Evolutionary conservation across 2,113 vertebrate genomes (phyloP).

Genomic region (Saccopteryx bilineata): DNA sequence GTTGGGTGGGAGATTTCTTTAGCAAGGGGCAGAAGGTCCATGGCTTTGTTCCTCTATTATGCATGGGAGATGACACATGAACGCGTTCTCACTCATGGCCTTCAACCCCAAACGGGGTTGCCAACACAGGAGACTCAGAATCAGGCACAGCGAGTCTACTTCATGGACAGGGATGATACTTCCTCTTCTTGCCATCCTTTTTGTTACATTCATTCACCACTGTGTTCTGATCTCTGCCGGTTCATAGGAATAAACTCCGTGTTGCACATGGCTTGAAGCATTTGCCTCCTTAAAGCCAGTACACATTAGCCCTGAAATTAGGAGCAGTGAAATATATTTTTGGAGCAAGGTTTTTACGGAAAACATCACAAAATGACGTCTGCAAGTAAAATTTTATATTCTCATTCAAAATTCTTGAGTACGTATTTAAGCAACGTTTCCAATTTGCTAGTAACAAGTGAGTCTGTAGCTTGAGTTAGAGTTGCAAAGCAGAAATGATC

Average conservation of each 20-base stretch:
- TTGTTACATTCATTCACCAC: neutral
- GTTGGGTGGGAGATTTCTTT: neutral
- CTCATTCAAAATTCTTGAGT: neutral
- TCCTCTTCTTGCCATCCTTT: neutral
- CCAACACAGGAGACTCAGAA: neutral
- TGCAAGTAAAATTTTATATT: neutral
- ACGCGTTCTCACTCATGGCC: neutral
- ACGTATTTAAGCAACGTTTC: slow-evolving; percentile 7
- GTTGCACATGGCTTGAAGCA: neutral
- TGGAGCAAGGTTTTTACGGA: neutral
- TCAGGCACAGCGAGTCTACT: neutral
- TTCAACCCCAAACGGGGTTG: neutral
- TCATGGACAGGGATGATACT: neutral
- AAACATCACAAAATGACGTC: neutral
- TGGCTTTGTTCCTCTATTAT: neutral
- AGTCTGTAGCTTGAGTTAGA: neutral
- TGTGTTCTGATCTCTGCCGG: neutral
- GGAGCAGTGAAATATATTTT: neutral
- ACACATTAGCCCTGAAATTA: neutral
- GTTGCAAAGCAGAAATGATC: neutral
- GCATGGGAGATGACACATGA: neutral
- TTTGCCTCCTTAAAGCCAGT: neutral
- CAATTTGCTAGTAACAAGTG: neutral
- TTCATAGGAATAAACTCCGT: neutral
- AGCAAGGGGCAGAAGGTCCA: neutral